phyloP scores from a whole-genome alignment of 1,140 invertebrate genomes.

The Dendrolimus kikuchii region DNA sequence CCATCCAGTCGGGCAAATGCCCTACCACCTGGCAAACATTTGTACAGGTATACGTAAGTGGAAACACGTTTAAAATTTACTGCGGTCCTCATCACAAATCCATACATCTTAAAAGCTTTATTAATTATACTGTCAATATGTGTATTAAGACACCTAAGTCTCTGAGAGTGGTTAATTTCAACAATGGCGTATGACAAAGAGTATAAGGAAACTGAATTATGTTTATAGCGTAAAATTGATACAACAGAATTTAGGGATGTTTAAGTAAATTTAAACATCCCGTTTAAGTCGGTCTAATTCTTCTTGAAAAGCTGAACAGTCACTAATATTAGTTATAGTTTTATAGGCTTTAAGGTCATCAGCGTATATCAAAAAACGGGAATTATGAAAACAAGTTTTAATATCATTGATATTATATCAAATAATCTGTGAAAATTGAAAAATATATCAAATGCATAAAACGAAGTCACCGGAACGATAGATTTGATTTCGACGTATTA shows the following conservation, averaged over 20 bases:
- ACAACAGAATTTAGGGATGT: conserved; percentile 17
- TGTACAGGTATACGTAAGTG: conserved; percentile 12
- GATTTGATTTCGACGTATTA: too few species aligned
- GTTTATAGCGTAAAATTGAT: conserved; percentile 17
- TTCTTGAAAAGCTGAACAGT: conserved; percentile 13
- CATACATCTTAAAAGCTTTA: conserved; percentile 15
- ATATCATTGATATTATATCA: conserved; percentile 35
- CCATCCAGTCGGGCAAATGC: too few species aligned
- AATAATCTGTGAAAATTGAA: too few species aligned
- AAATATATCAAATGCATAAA: too few species aligned
- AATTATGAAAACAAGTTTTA: conserved; percentile 15
- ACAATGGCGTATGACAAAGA: conserved; percentile 1
- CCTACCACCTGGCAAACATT: too few species aligned
- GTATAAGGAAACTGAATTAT: conserved; percentile 1
- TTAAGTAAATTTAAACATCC: conserved; percentile 19
- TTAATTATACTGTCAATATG: conserved; percentile 15
- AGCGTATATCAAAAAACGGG: conserved; percentile 27
- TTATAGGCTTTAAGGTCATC: conserved; percentile 42
- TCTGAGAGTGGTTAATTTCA: neutral
- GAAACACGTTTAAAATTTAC: conserved; percentile 6
- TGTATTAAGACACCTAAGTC: conserved; percentile 3
- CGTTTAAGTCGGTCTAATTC: conserved; percentile 20
- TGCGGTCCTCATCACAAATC: conserved; percentile 12
- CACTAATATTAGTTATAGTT: conserved; percentile 7
- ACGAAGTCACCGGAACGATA: too few species aligned